phyloP scores from a whole-genome alignment of 2,113 vertebrate genomes.

The Archocentrus centrarchus region DNA sequence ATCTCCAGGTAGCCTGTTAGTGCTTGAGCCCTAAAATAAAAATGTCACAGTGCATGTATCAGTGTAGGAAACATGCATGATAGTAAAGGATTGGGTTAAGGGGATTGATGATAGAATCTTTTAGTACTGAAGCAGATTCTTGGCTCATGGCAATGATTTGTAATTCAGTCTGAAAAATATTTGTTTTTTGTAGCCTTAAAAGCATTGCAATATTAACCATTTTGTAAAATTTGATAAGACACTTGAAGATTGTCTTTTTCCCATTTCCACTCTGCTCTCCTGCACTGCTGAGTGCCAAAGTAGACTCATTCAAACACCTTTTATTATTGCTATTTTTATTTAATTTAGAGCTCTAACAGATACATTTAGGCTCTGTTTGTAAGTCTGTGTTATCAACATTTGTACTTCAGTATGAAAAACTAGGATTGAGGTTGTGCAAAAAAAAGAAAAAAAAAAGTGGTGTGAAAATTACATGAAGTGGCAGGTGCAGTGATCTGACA shows the following conservation, averaged over 20 bases:
- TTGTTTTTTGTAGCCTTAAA: not conserved
- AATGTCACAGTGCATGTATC: not conserved
- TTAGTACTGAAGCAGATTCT: fast-evolving
- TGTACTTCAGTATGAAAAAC: not conserved
- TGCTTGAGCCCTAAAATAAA: not conserved
- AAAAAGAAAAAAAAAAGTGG: not conserved
- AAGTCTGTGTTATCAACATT: fast-evolving
- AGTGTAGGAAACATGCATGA: not conserved
- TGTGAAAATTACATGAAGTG: not conserved
- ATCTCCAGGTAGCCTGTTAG: no score
- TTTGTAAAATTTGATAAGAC: not conserved
- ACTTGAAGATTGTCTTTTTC: not conserved
- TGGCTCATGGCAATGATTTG: not conserved
- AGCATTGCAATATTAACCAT: not conserved
- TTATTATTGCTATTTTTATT: not conserved
- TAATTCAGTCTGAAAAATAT: not conserved
- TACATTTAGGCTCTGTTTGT: not conserved
- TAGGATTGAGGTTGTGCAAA: not conserved
- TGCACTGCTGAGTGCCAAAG: not conserved
- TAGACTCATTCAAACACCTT: not conserved
- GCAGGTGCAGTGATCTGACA: not conserved
- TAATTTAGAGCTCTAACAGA: not conserved
- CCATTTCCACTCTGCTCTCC: not conserved
- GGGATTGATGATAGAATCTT: not conserved
- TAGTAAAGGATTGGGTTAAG: not conserved